Conservation (phyloP, 2,113 vertebrate species). For the Myanophis thanlyinensis region DNA sequence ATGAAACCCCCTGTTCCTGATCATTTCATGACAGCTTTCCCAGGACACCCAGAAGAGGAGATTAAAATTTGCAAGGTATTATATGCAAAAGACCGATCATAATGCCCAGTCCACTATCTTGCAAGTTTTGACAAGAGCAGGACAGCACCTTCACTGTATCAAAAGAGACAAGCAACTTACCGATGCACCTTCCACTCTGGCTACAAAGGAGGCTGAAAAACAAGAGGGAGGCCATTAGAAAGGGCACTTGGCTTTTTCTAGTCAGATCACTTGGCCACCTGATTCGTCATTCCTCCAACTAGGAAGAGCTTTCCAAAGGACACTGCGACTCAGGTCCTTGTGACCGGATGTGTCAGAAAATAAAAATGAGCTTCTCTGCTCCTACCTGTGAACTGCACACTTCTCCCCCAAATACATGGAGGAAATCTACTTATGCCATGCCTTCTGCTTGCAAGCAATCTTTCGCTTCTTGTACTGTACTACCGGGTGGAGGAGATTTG, state of each 20-base stretch:
- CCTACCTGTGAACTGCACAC: no score
- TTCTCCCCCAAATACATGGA: not conserved
- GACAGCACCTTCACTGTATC: accelerated
- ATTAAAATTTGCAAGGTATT: not conserved
- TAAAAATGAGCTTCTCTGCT: not conserved
- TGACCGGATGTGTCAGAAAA: no score
- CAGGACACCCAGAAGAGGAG: not conserved
- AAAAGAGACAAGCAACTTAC: slow-evolving; percentile 29
- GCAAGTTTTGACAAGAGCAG: not conserved
- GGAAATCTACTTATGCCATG: not conserved
- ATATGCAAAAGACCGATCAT: not conserved
- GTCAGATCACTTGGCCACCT: no score
- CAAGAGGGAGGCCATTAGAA: not conserved
- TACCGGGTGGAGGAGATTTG: not conserved
- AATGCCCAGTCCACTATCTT: not conserved
- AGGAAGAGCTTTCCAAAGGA: not conserved
- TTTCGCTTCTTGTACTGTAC: not conserved
- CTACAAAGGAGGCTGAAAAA: slow-evolving; percentile 24
- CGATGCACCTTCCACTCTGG: not conserved
- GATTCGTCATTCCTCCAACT: not conserved
- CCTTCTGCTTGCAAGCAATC: not conserved
- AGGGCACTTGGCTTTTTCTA: not conserved
- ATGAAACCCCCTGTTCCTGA: not conserved
- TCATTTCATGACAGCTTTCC: not conserved
- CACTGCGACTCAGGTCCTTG: not conserved